Percentiles rank a stretch among this genome's conserved stretches.
Evolutionary conservation across 2,113 vertebrate species (phyloP).

Genomic region (Gorilla gorilla): DNA sequence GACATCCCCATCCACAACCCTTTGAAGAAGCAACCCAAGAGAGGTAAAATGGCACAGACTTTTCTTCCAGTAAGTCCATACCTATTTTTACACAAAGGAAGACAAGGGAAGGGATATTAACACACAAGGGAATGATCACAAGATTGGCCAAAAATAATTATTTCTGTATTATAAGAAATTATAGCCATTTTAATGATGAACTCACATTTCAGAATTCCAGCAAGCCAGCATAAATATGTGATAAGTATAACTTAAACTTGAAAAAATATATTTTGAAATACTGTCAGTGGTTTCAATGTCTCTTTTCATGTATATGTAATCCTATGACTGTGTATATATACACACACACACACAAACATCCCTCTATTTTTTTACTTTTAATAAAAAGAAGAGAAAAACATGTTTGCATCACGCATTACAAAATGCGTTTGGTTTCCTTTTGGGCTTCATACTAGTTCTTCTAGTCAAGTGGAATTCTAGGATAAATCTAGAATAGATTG

Average conservation of each 20-base stretch:
- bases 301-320: neutral
- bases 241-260: neutral
- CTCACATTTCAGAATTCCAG: conserved; percentile 23
- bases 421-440: neutral
- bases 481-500: neutral
- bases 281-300: neutral
- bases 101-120: neutral
- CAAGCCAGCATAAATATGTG: neutral
- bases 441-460: neutral
- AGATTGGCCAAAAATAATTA: neutral
- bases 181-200: neutral
- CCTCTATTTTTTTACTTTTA: conserved; percentile 5
- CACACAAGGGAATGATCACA: neutral
- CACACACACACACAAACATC: neutral
- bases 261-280: conserved; percentile 17
- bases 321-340: neutral
- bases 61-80: neutral
- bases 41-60: neutral
- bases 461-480: neutral
- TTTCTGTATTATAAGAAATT: neutral
- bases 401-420: neutral
- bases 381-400: neutral
- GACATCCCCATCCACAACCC: neutral
- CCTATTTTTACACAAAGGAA: neutral
- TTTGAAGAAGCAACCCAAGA: conserved; percentile 10